Conservation (phyloP, 2,113 vertebrate species). For the Cephalopholis sonnerati region DNA sequence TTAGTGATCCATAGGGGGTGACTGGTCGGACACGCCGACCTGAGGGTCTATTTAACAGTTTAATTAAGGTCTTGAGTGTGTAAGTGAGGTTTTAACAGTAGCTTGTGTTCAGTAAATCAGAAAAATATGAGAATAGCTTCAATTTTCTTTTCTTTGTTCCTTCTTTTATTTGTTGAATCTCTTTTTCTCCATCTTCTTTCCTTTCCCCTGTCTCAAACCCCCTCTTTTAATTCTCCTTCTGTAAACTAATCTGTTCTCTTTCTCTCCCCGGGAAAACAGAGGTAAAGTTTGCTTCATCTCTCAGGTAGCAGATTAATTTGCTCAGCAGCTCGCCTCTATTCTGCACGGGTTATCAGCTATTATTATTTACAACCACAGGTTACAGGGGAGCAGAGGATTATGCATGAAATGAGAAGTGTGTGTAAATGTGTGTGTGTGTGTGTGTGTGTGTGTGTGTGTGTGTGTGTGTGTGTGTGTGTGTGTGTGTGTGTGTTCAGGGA, state of each 20-base stretch:
- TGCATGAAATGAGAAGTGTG: slow-evolving; percentile 22
- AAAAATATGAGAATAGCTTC: slow-evolving; percentile 5
- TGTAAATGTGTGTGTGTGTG: slow-evolving; percentile 1
- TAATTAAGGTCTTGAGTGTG: slow-evolving; percentile 69
- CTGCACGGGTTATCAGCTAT: slow-evolving; percentile 56
- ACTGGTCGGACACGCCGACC: slow-evolving; percentile 50
- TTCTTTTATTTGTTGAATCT: background rate
- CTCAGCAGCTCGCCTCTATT: slow-evolving; percentile 36
- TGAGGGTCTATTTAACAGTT: slow-evolving; percentile 67
- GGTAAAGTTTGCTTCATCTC: slow-evolving; percentile 23
- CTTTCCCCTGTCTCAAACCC: background rate
- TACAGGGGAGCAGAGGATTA: slow-evolving; percentile 52
- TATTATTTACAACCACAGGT: slow-evolving; percentile 70
- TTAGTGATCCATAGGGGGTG: slow-evolving; percentile 42
- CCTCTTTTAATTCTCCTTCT: background rate
- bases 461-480: slow-evolving; percentile 14
- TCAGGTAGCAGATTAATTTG: slow-evolving; percentile 50
- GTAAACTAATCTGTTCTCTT: background rate
- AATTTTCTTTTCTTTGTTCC: background rate
- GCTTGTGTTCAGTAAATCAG: slow-evolving; percentile 12
- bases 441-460: background rate
- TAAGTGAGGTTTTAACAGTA: slow-evolving; percentile 41
- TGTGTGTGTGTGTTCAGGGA: background rate
- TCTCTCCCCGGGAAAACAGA: background rate
- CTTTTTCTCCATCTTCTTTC: background rate